Evolutionary conservation across 2,113 vertebrate genomes (phyloP), one percentile per base, ranked within the genome.

Genomic region (Campylorhamphus procurvoides): DNA sequence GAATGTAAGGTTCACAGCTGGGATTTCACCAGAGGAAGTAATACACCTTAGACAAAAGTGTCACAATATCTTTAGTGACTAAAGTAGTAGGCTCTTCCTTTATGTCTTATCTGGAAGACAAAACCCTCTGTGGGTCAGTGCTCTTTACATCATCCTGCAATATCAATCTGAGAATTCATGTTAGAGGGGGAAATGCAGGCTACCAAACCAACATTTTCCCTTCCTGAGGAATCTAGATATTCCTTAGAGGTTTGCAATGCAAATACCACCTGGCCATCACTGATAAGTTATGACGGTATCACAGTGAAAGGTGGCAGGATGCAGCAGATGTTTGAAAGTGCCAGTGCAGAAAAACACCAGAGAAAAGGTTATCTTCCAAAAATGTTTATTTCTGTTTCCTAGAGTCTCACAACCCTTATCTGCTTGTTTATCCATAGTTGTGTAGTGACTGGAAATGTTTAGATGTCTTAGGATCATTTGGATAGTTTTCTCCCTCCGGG

Each of bases 1-100:
- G 75, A 74, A 94, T 77, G 50, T 87, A 74, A 95, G 59, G 29
- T 83, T 91, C 90, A 71, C 87, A 89, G 90, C 84, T 91, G 87
- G 79, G 78, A 86, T 92, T 93, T 93, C 72, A 90, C 47, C 37
- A 72, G 60, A 72, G 64, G 52, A 93, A 94, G 92, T 88, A 86
- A 86, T n/a, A 64, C 24, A 77, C 75, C 78, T 88, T 59, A 53
- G 84, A 93, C 87, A 63, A 86, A 86, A 71, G 27, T 55, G 46
- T 59, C 87, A 74, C 60, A 67, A 10, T 63, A 31, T 74, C 35
- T 88, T 90, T 44, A 86, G 86, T 74, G 89, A 69, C 59, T 85
- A 59, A 81, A 89, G 75, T 20, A 76, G 44, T 64, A 78, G 76
- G 20, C 22, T 89, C 31, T 46, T 5, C 8, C 46, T 94, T 95